These are phyloP conservation scores for Electrophaes corylata DNA, from an alignment of 2,888 invertebrate species.

Conservation along the genomic window DNA sequence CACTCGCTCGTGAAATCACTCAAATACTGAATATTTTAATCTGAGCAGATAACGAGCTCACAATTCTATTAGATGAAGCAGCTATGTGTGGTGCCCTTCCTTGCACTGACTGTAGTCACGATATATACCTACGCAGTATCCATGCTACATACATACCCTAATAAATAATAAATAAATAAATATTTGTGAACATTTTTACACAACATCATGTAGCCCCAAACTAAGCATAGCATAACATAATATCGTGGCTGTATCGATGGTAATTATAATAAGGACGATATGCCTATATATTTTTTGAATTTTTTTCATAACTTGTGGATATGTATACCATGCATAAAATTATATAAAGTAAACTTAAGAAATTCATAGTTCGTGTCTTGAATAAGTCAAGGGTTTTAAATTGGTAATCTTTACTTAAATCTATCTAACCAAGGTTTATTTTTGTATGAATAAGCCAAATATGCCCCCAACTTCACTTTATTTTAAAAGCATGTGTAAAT, in stretches of 20 bases:
- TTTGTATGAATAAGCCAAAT: conserved; percentile 25
- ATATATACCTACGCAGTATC: background rate
- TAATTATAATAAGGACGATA: too few species aligned
- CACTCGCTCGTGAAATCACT: conserved; percentile 84
- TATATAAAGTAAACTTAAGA: too few species aligned
- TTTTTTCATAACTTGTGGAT: background rate
- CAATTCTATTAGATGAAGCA: conserved; percentile 84
- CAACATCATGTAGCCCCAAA: too few species aligned
- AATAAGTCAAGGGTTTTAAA: background rate
- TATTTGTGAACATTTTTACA: too few species aligned
- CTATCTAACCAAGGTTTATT: background rate
- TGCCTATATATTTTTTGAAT: too few species aligned
- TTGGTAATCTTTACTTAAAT: background rate
- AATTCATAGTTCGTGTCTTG: too few species aligned
- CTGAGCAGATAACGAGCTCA: conserved; percentile 84
- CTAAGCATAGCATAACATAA: too few species aligned
- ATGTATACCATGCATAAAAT: too few species aligned
- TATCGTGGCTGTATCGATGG: too few species aligned
- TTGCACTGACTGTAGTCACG: conserved; percentile 45
- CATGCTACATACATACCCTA: too few species aligned
- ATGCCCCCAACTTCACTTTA: conserved; percentile 50
- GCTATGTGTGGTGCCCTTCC: conserved; percentile 69
- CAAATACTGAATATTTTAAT: conserved; percentile 85
- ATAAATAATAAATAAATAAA: too few species aligned
- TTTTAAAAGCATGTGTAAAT: conserved; percentile 75